These are phyloP conservation scores for Ectropis grisescens DNA, from an alignment of 1,140 invertebrate species.

Conservation along the genomic window DNA sequence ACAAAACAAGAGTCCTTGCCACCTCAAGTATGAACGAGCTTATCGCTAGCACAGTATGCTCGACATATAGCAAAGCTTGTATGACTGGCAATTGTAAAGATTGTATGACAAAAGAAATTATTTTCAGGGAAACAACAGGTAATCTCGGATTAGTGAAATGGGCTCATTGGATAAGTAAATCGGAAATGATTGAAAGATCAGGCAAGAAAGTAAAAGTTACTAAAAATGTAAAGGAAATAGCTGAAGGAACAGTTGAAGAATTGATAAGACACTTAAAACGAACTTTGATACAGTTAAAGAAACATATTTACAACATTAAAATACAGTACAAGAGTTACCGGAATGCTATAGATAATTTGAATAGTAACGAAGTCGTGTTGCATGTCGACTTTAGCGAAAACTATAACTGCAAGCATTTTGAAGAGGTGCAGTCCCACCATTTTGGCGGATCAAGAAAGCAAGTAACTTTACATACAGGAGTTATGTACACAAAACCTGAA, in stretches of 20 bases:
- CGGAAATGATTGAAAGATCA: slow-evolving; percentile 3
- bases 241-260: not conserved
- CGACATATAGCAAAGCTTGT: not conserved
- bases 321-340: slow-evolving; percentile 9
- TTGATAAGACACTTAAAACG: not conserved
- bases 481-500: slow-evolving; percentile 10
- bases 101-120: slow-evolving; percentile 2
- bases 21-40: no score
- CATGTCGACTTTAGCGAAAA: slow-evolving; percentile 22
- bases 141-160: slow-evolving; percentile 3
- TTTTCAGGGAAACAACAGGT: not conserved
- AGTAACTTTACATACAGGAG: slow-evolving; percentile 19
- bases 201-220: slow-evolving; percentile 6
- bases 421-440: slow-evolving; percentile 22
- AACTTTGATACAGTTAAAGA: slow-evolving; percentile 4
- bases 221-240: not conserved
- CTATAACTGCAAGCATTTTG: slow-evolving; percentile 17
- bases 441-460: slow-evolving; percentile 21
- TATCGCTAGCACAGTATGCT: no score
- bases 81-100: slow-evolving; percentile 6
- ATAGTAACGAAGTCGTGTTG: slow-evolving; percentile 11
- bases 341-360: slow-evolving; percentile 6
- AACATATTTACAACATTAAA: slow-evolving; percentile 16
- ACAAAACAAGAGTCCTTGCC: not conserved
- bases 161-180: slow-evolving; percentile 4